Evolutionary conservation across 2,888 invertebrate species (phyloP), one percentile per base, ranked within the genome.

Genomic region (Himalopsyche anomala): DNA sequence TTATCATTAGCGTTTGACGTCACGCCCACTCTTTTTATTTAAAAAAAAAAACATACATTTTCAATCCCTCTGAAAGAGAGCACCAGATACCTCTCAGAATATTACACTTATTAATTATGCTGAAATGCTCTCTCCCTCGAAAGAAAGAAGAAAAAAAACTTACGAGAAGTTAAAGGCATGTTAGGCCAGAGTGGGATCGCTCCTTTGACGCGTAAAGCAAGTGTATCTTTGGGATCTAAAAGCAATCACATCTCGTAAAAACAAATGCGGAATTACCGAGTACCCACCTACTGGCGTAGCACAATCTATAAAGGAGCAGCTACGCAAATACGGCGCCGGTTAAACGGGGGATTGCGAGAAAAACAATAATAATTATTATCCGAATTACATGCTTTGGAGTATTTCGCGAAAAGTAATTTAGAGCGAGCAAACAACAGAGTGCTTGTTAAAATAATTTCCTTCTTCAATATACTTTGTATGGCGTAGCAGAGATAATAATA

Each of bases 241-340:
- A 62, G 62, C 62, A 62, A 62, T 62, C 62, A 62, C 62, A 62
- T 62, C 62, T 62, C 62, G 62, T 62, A 62, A 62, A 62, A 62
- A 62, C 62, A 62, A 62, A 62, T 62, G 62, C 62, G 19, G 62
- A 62, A 62, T 62, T 62, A 62, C 62, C 28, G 19, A 19, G 62
- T 62, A 9, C 62, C 62, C 62, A 62, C 62, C 62, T 62, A 62
- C 62, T 28, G 62, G 62, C 62, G 62, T 62, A 62, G 62, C 62
- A 19, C 62, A 62, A 19, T 62, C 28, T 62, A n/a, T 62, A 62
- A 19, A 62, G 56, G 28, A 19, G 28, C 19, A 62, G 62, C 28
- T 28, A 62, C n/a, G 62, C 62, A 62, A 62, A 62, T 62, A 62
- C n/a, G 62, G 62, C 4, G 9, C 28, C 19, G 62, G 51, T 51